Conservation (phyloP, 2,113 vertebrate genomes). For the Nestor notabilis region DNA sequence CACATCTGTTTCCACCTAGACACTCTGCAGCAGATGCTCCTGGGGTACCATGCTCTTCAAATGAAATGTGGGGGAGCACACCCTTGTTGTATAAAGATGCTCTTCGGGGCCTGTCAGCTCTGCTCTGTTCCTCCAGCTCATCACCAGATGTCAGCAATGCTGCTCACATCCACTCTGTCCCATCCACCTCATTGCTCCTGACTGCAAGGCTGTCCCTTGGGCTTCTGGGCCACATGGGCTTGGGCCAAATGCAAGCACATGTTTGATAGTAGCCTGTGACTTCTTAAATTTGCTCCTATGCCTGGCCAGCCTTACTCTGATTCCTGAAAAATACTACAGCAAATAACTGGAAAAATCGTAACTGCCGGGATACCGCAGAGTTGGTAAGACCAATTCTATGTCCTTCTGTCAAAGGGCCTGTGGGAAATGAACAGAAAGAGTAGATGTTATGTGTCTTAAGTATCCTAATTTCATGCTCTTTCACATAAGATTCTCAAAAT, state of each 20-base stretch:
- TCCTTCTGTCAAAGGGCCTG: neutral
- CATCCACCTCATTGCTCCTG: neutral
- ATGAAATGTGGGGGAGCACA: rapidly evolving
- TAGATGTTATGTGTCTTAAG: neutral
- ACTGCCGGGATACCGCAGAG: neutral
- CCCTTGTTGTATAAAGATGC: neutral
- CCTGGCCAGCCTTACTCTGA: neutral
- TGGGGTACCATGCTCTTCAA: rapidly evolving
- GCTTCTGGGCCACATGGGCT: neutral
- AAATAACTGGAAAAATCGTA: neutral
- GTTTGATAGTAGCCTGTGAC: neutral
- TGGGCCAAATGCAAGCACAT: neutral
- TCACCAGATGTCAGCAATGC: neutral
- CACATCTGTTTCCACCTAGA: neutral
- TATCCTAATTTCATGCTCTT: neutral
- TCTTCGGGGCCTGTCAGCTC: neutral
- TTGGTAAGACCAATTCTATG: neutral
- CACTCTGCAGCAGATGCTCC: neutral
- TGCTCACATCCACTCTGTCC: neutral
- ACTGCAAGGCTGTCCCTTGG: neutral
- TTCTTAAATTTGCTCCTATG: neutral
- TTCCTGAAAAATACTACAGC: neutral
- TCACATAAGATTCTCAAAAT: neutral
- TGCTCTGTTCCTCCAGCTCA: rapidly evolving
- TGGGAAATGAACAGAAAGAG: neutral